These are phyloP conservation scores for Argyrosomus japonicus DNA, from an alignment of 2,113 vertebrate genomes.

Conservation along the genomic window DNA sequence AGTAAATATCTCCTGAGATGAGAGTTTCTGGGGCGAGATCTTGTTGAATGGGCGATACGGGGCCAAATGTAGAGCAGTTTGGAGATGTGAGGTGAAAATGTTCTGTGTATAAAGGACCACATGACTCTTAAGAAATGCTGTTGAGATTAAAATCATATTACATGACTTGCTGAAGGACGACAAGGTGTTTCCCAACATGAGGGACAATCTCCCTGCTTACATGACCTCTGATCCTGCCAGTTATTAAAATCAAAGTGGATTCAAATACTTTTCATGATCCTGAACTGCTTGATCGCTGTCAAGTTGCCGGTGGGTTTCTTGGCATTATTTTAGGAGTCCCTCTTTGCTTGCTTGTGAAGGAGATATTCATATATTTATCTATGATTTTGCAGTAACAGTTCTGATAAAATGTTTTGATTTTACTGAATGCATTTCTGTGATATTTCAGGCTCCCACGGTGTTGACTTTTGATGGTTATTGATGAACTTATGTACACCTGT, in stretches of 20 bases:
- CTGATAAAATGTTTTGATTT: neutral
- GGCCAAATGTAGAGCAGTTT: constrained; percentile 13
- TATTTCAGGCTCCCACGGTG: neutral
- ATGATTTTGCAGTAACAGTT: neutral
- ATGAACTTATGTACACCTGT: neutral
- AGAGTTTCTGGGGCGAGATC: constrained; percentile 36
- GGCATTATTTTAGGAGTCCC: neutral
- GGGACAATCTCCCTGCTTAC: neutral
- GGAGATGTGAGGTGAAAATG: constrained; percentile 22
- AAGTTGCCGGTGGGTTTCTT: too few species aligned
- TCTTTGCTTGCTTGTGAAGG: neutral
- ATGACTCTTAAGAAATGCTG: neutral
- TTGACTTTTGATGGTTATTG: neutral
- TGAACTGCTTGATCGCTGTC: neutral
- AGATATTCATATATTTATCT: neutral
- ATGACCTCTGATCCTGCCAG: neutral
- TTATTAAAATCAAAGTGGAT: neutral
- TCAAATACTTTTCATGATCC: neutral
- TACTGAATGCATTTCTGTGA: neutral
- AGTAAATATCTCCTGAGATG: constrained; percentile 48
- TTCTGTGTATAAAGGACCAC: neutral
- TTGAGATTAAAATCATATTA: neutral
- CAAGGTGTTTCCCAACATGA: neutral
- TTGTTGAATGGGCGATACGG: neutral
- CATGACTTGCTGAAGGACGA: neutral